A percentile compares a stretch with the other conserved stretches of the same genome.
These are phyloP conservation scores for Phyllotreta striolata DNA, from an alignment of 2,888 invertebrate species.

Conservation along the genomic window DNA sequence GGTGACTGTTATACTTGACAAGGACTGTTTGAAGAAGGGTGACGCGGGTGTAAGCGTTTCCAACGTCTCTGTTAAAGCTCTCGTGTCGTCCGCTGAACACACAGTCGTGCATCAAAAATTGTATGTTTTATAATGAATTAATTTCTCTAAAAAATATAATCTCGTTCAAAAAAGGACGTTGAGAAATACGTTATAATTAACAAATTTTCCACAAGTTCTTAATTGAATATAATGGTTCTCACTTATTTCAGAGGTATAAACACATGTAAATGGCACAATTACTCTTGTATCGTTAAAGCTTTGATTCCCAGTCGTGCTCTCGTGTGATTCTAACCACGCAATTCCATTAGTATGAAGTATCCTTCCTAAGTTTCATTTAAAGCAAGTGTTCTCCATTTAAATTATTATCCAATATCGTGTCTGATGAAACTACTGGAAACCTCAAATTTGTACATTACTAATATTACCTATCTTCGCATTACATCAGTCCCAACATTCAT, in stretches of 20 bases:
- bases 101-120: constrained; percentile 6
- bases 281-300: constrained; percentile 3
- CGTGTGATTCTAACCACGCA: constrained; percentile 4
- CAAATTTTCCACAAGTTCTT: too few relatives aligned
- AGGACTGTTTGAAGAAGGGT: constrained; percentile 46
- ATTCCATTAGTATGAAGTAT: constrained; percentile 14
- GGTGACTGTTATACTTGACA: constrained; percentile 44
- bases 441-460: constrained; percentile 9
- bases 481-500: neutral
- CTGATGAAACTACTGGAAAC: constrained; percentile 8
- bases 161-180: too few relatives aligned
- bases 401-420: constrained; percentile 8
- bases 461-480: constrained; percentile 4
- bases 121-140: neutral
- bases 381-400: constrained; percentile 15
- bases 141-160: too few relatives aligned
- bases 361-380: constrained; percentile 8
- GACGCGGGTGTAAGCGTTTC: constrained; percentile 46
- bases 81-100: constrained; percentile 42
- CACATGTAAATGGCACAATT: constrained; percentile 1
- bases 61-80: constrained; percentile 50
- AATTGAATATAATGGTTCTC: too few relatives aligned
- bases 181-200: too few relatives aligned
- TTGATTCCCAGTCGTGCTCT: constrained; percentile 2
- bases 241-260: too few relatives aligned